phyloP scores from a whole-genome alignment of 2,888 invertebrate species.

The Strigamia transsilvanica region DNA sequence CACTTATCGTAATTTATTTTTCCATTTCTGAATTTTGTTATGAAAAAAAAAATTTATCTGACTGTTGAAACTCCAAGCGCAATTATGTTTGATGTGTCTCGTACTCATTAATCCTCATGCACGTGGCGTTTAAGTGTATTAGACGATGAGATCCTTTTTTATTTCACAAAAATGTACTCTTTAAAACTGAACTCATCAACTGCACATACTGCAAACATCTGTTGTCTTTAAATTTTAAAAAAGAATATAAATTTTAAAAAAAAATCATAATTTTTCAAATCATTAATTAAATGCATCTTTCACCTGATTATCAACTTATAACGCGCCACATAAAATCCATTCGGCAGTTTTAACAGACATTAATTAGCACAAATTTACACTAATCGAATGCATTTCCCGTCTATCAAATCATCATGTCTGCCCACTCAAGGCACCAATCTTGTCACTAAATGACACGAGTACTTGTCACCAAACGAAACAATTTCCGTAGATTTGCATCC shows the following conservation, averaged over 20 bases:
- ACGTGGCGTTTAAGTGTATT: constrained; percentile 42
- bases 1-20: background rate
- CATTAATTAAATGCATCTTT: constrained; percentile 21
- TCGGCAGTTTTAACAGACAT: background rate
- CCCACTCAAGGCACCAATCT: constrained; percentile 37
- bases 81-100: constrained; percentile 44
- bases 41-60: background rate
- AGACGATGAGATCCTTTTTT: constrained; percentile 9
- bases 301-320: constrained; percentile 21
- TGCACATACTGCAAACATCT: background rate
- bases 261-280: constrained; percentile 10
- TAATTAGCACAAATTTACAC: constrained; percentile 33
- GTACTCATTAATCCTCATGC: constrained; percentile 33
- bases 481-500: constrained; percentile 48
- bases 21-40: background rate
- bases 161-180: constrained; percentile 15
- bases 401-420: constrained; percentile 37
- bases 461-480: constrained; percentile 43
- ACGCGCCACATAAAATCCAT: constrained; percentile 2
- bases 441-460: constrained; percentile 45
- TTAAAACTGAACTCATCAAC: constrained; percentile 18
- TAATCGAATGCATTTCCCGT: constrained; percentile 9
- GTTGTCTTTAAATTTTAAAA: background rate
- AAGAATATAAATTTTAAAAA: too few relatives aligned
- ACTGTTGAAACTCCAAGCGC: background rate